A percentile compares a stretch with the other conserved stretches of the same genome.
phyloP scores from a whole-genome alignment of 2,888 invertebrate genomes.

The Lydus trimaculatus region DNA sequence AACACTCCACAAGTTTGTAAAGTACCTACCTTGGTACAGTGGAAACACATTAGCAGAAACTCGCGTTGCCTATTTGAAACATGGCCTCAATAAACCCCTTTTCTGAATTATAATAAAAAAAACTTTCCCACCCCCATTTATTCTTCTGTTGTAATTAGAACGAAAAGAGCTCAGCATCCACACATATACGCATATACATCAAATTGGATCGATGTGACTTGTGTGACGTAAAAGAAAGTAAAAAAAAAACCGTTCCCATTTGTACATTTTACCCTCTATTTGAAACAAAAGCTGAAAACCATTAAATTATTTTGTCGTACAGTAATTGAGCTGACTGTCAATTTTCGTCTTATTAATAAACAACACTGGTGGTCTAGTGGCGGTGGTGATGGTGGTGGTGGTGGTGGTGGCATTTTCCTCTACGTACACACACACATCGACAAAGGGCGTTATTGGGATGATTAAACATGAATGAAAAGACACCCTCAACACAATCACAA shows the following conservation, averaged over 20 bases:
- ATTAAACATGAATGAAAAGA: conserved; percentile 43
- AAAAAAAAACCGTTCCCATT: background rate
- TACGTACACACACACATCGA: conserved; percentile 6
- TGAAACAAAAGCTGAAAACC: background rate
- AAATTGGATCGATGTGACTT: too few relatives aligned
- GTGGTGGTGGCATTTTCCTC: background rate
- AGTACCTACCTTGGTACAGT: too few relatives aligned
- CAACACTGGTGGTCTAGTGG: conserved; percentile 1
- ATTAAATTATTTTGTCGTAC: background rate
- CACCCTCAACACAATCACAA: conserved; percentile 35
- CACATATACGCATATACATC: too few relatives aligned
- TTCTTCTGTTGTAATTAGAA: background rate
- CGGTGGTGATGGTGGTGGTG: background rate
- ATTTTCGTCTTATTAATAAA: conserved; percentile 1
- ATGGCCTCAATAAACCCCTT: too few relatives aligned
- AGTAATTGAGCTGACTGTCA: background rate
- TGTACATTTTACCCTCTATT: background rate
- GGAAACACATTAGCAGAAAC: too few relatives aligned
- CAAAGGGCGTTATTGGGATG: conserved; percentile 41
- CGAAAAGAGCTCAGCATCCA: background rate
- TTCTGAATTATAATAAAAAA: background rate
- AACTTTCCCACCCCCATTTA: background rate
- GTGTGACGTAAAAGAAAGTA: background rate
- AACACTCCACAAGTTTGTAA: too few relatives aligned
- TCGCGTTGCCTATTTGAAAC: too few relatives aligned